Base-by-base conservation (phyloP, 2,888 invertebrate species). In the Lochmaea capreae region DNA sequence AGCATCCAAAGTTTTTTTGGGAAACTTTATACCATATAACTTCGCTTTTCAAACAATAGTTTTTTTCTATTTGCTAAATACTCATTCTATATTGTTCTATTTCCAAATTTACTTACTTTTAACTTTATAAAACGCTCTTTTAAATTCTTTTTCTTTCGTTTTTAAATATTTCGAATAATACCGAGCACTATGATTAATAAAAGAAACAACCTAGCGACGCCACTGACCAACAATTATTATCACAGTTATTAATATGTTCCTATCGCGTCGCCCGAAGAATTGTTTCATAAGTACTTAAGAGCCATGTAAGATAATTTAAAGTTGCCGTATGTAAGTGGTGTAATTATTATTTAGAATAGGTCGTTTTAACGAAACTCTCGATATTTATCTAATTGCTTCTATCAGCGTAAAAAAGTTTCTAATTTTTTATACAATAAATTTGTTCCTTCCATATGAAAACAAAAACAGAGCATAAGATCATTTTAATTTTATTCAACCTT, bases 201-300 rank as follows among this genome's bases (percentile, higher is more conserved):
- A 33, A 33, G 6, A 46, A 46, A 46, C 46, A 46, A 46, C 46
- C 14, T 18, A 42, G 18, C 46, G 18, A 63, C 73, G 73, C 73
- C 69, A 65, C 63, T 73, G 73, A 33, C 42, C 42, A 68, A 73
- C 61, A 67, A 66, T 69, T 73, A 73, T 75, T 72, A 71, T 68
- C 71, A 75, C 75, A 67, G 75, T 77, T 74, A 77, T 74, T 77
- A 74, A 67, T 72, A 72, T 57, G 74, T 71, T 72, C 72, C 69
- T 65, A 74, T 72, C 66, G 33, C 33, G 74, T 73, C 74, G 67
- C 72, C 63, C 70, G 46, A 39, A 67, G 65, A 73, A 73, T 67
- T 65, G 22, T 63, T 18, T 16, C 9, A 18, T 39, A 63, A 67
- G 22, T 70, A 61, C 62, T 57, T 65, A 43, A 67, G 42, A 58